Conservation (phyloP, 2,797 vertebrate species). For the Microcaecilia unicolor region DNA sequence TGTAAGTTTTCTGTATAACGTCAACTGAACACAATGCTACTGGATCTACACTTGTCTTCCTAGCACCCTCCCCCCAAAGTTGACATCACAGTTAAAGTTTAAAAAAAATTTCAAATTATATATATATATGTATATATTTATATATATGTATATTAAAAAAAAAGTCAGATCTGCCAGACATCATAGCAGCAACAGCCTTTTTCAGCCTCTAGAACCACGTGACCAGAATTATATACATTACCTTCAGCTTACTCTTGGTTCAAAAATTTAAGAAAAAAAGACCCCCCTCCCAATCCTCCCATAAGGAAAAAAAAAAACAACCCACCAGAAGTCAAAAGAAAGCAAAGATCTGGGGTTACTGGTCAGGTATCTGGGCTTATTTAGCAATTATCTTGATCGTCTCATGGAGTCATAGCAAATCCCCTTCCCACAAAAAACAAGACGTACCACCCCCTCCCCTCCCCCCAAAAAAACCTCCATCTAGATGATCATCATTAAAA, state of each 20-base stretch:
- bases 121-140: constrained; percentile 61
- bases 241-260: constrained; percentile 42
- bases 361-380: constrained; percentile 60
- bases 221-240: constrained; percentile 60
- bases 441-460: no score
- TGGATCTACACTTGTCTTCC: neutral
- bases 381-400: constrained; percentile 55
- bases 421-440: no score
- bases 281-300: no score
- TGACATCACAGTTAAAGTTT: constrained; percentile 65
- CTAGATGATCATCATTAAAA: constrained; percentile 67
- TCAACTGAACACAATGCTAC: constrained; percentile 66
- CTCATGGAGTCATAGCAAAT: constrained; percentile 58
- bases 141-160: constrained; percentile 39
- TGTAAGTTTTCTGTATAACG: constrained; percentile 71
- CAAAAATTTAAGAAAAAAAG: constrained; percentile 48
- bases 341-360: no score
- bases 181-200: constrained; percentile 63
- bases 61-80: constrained; percentile 30
- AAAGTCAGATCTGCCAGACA: constrained; percentile 45
- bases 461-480: constrained; percentile 37
- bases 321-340: no score
- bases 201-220: constrained; percentile 58
- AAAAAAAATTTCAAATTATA: constrained; percentile 64
- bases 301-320: constrained; percentile 53